Evolutionary conservation across 2,113 vertebrate genomes (phyloP).

Genomic region (Mormyrus lacerda): DNA sequence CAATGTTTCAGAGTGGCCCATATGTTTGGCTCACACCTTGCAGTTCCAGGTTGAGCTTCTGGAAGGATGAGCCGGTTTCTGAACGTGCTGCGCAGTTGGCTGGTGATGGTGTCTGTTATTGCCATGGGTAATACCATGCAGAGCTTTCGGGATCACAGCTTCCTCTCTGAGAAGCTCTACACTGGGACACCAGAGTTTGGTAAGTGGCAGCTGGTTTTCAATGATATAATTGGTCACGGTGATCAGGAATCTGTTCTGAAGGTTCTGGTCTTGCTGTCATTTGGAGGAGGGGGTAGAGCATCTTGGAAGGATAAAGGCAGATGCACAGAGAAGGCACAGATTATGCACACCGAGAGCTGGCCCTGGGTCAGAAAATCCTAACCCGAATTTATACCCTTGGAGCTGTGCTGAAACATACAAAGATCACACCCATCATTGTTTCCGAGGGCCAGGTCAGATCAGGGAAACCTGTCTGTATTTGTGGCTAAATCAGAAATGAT

Average conservation of each 20-base stretch:
- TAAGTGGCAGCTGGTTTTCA: constrained; percentile 43
- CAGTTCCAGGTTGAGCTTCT: background rate
- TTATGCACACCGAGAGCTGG: background rate
- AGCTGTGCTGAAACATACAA: background rate
- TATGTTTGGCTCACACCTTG: background rate
- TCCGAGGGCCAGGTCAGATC: background rate
- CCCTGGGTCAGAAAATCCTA: background rate
- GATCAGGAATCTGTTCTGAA: background rate
- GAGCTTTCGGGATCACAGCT: constrained; percentile 88
- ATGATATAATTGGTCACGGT: background rate
- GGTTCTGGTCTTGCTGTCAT: background rate
- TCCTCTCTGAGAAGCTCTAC: constrained; percentile 90
- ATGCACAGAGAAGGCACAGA: background rate
- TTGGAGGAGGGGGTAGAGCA: background rate
- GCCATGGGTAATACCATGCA: constrained; percentile 85
- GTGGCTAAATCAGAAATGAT: background rate
- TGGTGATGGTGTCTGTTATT: constrained; percentile 88
- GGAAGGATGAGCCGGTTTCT: constrained; percentile 77
- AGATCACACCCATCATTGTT: background rate
- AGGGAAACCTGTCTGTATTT: background rate
- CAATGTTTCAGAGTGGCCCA: background rate
- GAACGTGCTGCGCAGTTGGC: constrained; percentile 85
- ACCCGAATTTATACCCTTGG: background rate
- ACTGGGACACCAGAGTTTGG: constrained; percentile 80
- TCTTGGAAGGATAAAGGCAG: background rate